Evolutionary conservation across 1,140 invertebrate species (phyloP).

Genomic region (Aphidius ervi): DNA sequence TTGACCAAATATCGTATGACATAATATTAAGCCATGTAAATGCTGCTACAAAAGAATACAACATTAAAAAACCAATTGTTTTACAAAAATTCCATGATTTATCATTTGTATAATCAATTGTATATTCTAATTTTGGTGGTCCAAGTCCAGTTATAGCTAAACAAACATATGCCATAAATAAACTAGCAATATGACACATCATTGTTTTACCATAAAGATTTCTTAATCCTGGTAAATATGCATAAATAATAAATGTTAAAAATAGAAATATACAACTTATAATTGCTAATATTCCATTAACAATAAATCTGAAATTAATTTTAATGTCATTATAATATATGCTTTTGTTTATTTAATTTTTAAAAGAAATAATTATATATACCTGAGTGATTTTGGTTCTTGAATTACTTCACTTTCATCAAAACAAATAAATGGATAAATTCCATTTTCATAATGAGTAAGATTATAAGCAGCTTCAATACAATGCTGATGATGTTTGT

Average conservation of each 20-base stretch:
- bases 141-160: slow-evolving; percentile 44
- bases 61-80: slow-evolving; percentile 36
- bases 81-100: slow-evolving; percentile 25
- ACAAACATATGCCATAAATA: slow-evolving; percentile 60
- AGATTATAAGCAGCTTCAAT: not conserved
- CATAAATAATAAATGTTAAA: slow-evolving; percentile 63
- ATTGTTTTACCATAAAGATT: slow-evolving; percentile 69
- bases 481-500: not conserved
- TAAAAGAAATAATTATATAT: not conserved
- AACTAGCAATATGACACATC: slow-evolving; percentile 63
- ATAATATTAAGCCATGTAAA: slow-evolving; percentile 72
- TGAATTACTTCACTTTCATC: not conserved
- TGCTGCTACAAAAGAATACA: slow-evolving; percentile 55
- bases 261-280: slow-evolving; percentile 57
- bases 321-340: not conserved
- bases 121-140: not conserved
- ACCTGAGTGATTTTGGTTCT: not conserved
- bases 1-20: slow-evolving; percentile 65
- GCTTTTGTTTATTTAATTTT: not conserved
- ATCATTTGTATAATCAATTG: not conserved
- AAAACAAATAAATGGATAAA: slow-evolving; percentile 16
- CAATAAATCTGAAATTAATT: slow-evolving; percentile 15
- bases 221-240: slow-evolving; percentile 58
- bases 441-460: not conserved
- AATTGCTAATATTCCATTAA: slow-evolving; percentile 25